Evolutionary conservation across 2,113 vertebrate genomes (phyloP), one percentile per base, ranked within the genome.

Genomic region (Calidris pugnax): DNA sequence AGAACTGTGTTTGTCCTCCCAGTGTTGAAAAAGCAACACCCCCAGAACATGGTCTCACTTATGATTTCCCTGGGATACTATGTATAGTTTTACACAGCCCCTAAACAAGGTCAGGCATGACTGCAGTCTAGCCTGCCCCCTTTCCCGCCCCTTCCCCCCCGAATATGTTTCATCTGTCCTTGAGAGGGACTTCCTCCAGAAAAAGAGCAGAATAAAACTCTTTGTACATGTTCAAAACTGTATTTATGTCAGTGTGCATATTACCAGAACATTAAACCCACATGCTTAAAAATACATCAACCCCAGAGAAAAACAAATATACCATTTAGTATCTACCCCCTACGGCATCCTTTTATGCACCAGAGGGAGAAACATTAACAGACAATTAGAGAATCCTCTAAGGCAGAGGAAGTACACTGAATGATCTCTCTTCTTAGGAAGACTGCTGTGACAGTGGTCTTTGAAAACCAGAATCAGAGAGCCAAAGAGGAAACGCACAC

Each of bases 391-490:
- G 23, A 90, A 90, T 60, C 26, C 45, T 87, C 35, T 82, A 27
- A 73, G 37, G n/a, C 57, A 79, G 43, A 85, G 45, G 28, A 90
- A 89, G 39, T 56, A 47, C 22, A 32, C 24, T 53, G 79, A 90
- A 86, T 74, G 19, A 60, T 78, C 27, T 73, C 30, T 92, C 53
- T 66, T 80, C 72, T 89, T 82, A 89, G 73, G 72, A 62, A 66
- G 35, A 63, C 73, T 96, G 60, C 73, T 94, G 84, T 68, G 89
- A 89, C 43, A 87, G 18, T 24, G 27, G 53, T 56, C 62, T 94
- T 95, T 96, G 94, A 97, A 92, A 81, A 81, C 4, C 30, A 56
- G 48, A 88, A 60, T 80, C 24, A 59, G 69, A 79, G n/a, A 93
- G 37, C 14, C n/a, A 74, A 82, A 85, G 59, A 92, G 39, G 50